Conservation (phyloP, 1,140 invertebrate species). For the Dolichoris vasculosae region DNA sequence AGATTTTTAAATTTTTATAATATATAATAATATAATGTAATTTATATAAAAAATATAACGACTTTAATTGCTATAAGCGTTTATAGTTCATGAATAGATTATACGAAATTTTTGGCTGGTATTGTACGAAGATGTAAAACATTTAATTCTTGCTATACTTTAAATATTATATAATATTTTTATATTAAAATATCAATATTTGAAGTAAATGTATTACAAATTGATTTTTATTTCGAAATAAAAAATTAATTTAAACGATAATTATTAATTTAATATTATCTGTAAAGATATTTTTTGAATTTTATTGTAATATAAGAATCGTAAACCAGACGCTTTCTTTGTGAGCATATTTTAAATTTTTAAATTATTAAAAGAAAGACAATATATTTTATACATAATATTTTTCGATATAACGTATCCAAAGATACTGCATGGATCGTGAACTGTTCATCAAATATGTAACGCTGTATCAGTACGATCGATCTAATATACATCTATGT, state of each 20-base stretch:
- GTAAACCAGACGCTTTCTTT: not conserved
- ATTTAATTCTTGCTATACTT: too few relatives aligned
- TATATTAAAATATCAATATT: too few relatives aligned
- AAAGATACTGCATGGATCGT: not conserved
- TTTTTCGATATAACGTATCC: not conserved
- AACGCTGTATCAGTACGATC: slow-evolving; percentile 39
- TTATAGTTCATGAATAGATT: not conserved
- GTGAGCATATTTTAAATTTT: not conserved
- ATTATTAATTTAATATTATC: too few relatives aligned
- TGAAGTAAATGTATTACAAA: too few relatives aligned
- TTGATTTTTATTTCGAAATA: too few relatives aligned
- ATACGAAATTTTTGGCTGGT: not conserved
- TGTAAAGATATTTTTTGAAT: too few relatives aligned
- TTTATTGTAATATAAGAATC: not conserved
- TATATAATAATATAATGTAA: too few relatives aligned
- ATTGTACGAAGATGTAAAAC: too few relatives aligned
- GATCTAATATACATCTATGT: slow-evolving; percentile 49
- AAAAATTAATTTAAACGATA: too few relatives aligned
- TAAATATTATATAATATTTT: too few relatives aligned
- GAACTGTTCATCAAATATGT: slow-evolving; percentile 44
- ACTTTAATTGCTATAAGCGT: too few relatives aligned
- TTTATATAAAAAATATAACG: not conserved
- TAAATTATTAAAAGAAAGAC: not conserved
- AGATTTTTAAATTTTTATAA: too few relatives aligned
- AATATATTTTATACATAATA: not conserved